Conservation (phyloP, 2,113 vertebrate genomes). For the Chloroceryle aenea region DNA sequence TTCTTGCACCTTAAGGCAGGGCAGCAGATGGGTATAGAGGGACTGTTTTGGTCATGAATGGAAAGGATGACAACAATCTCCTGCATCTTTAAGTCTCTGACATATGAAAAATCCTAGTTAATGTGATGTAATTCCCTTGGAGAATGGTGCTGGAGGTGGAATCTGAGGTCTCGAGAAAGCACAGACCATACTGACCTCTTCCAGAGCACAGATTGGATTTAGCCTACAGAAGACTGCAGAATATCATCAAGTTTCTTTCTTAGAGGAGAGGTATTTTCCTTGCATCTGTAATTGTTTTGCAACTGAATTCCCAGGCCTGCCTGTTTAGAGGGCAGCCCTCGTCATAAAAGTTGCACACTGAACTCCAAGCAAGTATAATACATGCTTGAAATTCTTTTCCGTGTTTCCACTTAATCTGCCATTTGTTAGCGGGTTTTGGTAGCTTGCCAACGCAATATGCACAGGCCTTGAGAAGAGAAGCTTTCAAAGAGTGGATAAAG, state of each 20-base stretch:
- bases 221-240: neutral
- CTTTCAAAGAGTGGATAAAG: constrained; percentile 1
- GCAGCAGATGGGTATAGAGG: neutral
- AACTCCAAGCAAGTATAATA: constrained; percentile 53
- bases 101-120: neutral
- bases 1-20: neutral
- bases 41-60: neutral
- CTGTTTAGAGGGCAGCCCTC: neutral
- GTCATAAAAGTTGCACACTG: neutral
- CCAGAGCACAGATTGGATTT: neutral
- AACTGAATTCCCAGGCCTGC: constrained; percentile 50
- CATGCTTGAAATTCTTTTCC: constrained; percentile 71
- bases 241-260: neutral
- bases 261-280: constrained; percentile 39
- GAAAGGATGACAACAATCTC: neutral
- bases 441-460: neutral
- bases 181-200: neutral
- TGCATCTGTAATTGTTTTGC: constrained; percentile 33
- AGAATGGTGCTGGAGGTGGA: neutral
- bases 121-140: fast-evolving
- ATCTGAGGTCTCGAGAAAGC: neutral
- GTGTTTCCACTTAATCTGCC: constrained; percentile 69
- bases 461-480: constrained; percentile 13
- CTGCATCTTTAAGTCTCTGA: neutral
- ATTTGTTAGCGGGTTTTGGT: constrained; percentile 58